These are phyloP conservation scores for Sarcophilus harrisii DNA, from an alignment of 2,797 vertebrate species.

Conservation along the genomic window DNA sequence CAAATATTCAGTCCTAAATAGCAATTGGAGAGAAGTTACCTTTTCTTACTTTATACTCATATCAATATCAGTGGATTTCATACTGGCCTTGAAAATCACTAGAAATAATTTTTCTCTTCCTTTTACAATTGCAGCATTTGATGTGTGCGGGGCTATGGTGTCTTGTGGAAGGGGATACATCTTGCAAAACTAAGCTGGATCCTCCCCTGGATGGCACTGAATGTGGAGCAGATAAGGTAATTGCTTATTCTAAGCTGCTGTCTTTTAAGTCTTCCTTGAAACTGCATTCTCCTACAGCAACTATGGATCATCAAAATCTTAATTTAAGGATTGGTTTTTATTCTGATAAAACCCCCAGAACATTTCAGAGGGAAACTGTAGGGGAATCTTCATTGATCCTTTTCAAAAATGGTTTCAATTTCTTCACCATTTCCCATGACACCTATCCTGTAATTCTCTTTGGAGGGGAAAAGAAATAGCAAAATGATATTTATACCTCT, in stretches of 20 bases:
- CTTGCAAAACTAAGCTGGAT: slow-evolving; percentile 98
- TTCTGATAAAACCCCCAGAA: neutral
- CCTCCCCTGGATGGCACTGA: slow-evolving; percentile 97
- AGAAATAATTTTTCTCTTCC: slow-evolving; percentile 44
- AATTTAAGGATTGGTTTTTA: neutral
- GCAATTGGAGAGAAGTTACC: neutral
- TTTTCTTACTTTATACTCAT: neutral
- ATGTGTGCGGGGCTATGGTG: slow-evolving; percentile 99
- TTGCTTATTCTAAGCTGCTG: neutral
- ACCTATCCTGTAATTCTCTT: neutral
- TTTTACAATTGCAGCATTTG: slow-evolving; percentile 90
- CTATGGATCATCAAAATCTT: neutral
- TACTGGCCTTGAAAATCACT: slow-evolving; percentile 39
- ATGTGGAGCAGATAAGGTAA: slow-evolving; percentile 97
- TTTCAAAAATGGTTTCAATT: neutral
- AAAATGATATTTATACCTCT: neutral
- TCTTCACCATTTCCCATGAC: neutral
- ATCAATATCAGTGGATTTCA: slow-evolving; percentile 2
- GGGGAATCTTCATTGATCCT: neutral
- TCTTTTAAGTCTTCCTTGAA: neutral
- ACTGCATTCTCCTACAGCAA: neutral
- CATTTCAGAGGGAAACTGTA: neutral
- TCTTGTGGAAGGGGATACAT: slow-evolving; percentile 94
- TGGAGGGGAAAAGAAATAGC: neutral
- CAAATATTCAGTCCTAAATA: neutral